A percentile compares a stretch with the other conserved stretches of the same genome.
Evolutionary conservation across 2,888 invertebrate genomes (phyloP).

Genomic region (Cinara cedri): DNA sequence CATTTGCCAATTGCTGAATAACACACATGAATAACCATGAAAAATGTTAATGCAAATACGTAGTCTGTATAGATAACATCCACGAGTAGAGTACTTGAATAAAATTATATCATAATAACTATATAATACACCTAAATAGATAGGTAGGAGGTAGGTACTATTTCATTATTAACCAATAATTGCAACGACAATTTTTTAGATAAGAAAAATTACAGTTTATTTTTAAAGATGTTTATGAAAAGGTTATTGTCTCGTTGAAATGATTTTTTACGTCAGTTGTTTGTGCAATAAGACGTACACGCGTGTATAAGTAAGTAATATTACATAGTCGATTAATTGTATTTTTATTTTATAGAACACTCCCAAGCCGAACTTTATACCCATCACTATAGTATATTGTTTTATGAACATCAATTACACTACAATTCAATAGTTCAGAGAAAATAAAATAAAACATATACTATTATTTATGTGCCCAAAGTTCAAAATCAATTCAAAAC

Average conservation of each 20-base stretch:
- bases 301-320: background rate
- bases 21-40: too few relatives aligned
- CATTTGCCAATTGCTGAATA: too few relatives aligned
- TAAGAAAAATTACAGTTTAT: too few relatives aligned
- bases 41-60: too few relatives aligned
- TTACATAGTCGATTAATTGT: too few relatives aligned
- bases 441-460: background rate
- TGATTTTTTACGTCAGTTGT: constrained; percentile 2
- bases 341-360: background rate
- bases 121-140: too few relatives aligned
- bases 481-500: constrained; percentile 32
- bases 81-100: too few relatives aligned
- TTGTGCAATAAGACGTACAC: constrained; percentile 7
- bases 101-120: too few relatives aligned
- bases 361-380: constrained; percentile 18
- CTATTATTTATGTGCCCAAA: constrained; percentile 9
- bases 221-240: constrained; percentile 1
- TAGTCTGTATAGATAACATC: background rate
- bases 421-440: background rate
- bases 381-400: background rate
- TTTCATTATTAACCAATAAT: too few relatives aligned
- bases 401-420: background rate
- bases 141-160: too few relatives aligned
- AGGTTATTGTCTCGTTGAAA: constrained; percentile 26
- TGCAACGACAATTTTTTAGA: too few relatives aligned